These are phyloP conservation scores for Piezodorus guildinii DNA, from an alignment of 1,140 invertebrate species.

Conservation along the genomic window DNA sequence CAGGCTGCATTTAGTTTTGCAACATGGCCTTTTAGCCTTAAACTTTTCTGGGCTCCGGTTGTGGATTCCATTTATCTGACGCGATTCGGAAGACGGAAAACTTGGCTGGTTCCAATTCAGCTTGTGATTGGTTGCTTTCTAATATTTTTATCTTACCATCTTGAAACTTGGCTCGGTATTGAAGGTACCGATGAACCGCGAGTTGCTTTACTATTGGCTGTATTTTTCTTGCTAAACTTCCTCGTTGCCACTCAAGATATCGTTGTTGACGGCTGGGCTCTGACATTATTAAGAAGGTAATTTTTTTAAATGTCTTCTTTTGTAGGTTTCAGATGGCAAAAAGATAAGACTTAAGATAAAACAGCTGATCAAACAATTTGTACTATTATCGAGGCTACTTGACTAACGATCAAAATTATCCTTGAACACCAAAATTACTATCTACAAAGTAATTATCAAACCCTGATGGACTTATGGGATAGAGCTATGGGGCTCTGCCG, in stretches of 20 bases:
- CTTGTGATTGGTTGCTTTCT: constrained; percentile 74
- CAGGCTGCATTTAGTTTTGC: constrained; percentile 98
- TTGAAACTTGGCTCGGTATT: constrained; percentile 57
- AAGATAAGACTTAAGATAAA: no score
- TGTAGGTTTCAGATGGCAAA: no score
- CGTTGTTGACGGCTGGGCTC: constrained; percentile 98
- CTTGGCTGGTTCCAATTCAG: constrained; percentile 92
- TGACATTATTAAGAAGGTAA: constrained; percentile 92
- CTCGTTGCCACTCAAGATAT: constrained; percentile 98
- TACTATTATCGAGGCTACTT: no score
- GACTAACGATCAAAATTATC: no score
- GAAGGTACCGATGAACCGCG: constrained; percentile 46
- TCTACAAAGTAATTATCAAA: no score
- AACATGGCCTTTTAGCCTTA: constrained; percentile 95
- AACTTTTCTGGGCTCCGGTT: constrained; percentile 95
- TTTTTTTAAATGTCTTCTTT: no score
- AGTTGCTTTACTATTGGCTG: constrained; percentile 64
- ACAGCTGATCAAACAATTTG: no score
- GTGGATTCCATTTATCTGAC: constrained; percentile 83
- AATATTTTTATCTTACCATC: constrained; percentile 63
- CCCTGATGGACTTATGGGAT: no score
- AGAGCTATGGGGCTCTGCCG: no score
- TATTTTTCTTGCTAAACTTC: constrained; percentile 90
- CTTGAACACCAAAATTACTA: no score
- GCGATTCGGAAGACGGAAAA: constrained; percentile 83